These are phyloP conservation scores for Alexandromys fortis DNA, from an alignment of 2,113 vertebrate genomes.

Conservation along the genomic window DNA sequence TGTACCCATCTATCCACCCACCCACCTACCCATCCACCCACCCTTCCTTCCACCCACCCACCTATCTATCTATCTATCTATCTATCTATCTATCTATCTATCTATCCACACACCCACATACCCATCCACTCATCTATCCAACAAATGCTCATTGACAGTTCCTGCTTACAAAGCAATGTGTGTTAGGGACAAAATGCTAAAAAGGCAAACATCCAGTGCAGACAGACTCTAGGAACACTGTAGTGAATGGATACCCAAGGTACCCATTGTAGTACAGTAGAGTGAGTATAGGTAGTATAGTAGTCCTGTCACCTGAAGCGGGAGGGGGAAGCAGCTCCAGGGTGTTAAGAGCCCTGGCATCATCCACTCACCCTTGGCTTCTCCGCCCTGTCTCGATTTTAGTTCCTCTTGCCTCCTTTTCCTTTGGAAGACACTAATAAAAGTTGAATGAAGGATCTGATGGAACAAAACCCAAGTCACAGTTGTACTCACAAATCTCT, in stretches of 20 bases:
- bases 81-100: fast-evolving
- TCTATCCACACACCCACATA: neutral
- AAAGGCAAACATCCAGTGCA: neutral
- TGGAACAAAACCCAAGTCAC: neutral
- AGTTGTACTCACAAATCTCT: neutral
- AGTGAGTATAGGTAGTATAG: no score
- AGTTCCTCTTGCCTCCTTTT: neutral
- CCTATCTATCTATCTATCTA: fast-evolving
- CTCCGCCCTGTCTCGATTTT: neutral
- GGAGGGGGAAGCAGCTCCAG: no score
- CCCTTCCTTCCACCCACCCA: neutral
- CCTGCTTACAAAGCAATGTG: neutral
- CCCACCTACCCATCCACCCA: neutral
- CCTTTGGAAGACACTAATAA: neutral
- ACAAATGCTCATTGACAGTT: neutral
- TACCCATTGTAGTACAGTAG: no score
- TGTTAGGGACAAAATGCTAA: neutral
- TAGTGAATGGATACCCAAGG: neutral
- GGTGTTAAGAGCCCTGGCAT: neutral
- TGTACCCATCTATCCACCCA: neutral
- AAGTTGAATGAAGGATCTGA: neutral
- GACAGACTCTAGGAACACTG: neutral
- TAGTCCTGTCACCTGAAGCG: no score
- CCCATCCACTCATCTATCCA: neutral
- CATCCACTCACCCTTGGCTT: neutral